Conservation (phyloP, 2,797 vertebrate genomes). For the Cossypha heuglini region DNA sequence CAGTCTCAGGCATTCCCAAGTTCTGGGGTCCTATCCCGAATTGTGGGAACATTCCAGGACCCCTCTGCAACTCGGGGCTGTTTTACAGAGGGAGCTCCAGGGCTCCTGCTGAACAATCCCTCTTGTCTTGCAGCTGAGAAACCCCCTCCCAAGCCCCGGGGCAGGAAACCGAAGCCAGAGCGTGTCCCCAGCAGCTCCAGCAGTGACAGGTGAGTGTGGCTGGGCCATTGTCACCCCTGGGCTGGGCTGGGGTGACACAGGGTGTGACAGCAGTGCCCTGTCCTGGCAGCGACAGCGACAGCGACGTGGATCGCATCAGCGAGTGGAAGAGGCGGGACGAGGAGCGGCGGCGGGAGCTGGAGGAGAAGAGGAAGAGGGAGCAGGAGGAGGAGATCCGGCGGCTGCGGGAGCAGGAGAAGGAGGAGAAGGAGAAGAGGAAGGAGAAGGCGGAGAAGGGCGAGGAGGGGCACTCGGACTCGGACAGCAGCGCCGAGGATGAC, state of each 20-base stretch:
- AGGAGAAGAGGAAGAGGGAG: slow-evolving; percentile 90
- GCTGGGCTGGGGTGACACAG: not conserved
- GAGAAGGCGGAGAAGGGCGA: slow-evolving; percentile 81
- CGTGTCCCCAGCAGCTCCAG: slow-evolving; percentile 82
- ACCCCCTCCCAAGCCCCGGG: slow-evolving; percentile 86
- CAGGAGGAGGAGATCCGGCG: slow-evolving; percentile 92
- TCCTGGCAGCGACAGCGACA: slow-evolving; percentile 76
- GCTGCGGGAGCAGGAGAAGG: slow-evolving; percentile 89
- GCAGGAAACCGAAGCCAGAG: slow-evolving; percentile 85
- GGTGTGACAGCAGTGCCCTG: not conserved
- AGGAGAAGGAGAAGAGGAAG: slow-evolving; percentile 89
- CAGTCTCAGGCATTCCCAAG: not conserved
- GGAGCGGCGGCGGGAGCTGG: slow-evolving; percentile 87
- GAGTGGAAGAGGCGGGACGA: slow-evolving; percentile 95
- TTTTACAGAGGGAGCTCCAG: not conserved
- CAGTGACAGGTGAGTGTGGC: slow-evolving; percentile 87
- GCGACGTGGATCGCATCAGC: slow-evolving; percentile 90
- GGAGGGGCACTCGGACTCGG: slow-evolving; percentile 52
- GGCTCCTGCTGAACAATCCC: not conserved
- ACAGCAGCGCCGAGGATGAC: slow-evolving; percentile 85
- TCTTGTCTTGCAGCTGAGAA: slow-evolving; percentile 75
- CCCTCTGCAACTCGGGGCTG: accelerated
- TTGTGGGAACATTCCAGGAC: not conserved
- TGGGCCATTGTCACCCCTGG: accelerated
- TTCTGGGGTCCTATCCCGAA: not conserved